A percentile compares a stretch with the other conserved stretches of the same genome.
phyloP scores from a whole-genome alignment of 2,888 invertebrate genomes.

The Entomobrya proxima region DNA sequence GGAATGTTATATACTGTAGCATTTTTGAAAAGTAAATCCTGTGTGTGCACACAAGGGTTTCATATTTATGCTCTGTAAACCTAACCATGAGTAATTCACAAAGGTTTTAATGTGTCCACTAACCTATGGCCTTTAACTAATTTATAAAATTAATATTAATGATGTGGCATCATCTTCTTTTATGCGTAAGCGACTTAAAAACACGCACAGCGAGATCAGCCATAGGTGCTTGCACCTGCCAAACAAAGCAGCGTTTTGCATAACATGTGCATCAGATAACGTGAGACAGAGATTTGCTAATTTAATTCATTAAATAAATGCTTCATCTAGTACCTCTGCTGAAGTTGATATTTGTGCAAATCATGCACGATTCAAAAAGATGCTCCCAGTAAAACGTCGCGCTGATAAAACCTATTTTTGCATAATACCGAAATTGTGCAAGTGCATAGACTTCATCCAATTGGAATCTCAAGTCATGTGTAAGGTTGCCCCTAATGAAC shows the following conservation, averaged over 20 bases:
- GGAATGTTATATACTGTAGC: too few species aligned
- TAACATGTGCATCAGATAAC: not conserved
- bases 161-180: slow-evolving; percentile 17
- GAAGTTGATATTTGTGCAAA: too few species aligned
- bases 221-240: not conserved
- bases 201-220: not conserved
- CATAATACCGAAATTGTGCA: not conserved
- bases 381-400: too few species aligned
- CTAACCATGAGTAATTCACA: slow-evolving; percentile 9
- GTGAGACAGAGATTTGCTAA: too few species aligned
- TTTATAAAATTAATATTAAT: slow-evolving; percentile 44
- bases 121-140: slow-evolving; percentile 48
- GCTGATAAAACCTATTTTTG: too few species aligned
- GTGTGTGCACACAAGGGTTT: too few species aligned
- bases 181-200: not conserved
- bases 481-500: slow-evolving; percentile 44
- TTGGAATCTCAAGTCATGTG: not conserved
- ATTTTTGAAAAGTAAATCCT: too few species aligned
- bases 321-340: too few species aligned
- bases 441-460: slow-evolving; percentile 2
- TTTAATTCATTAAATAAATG: too few species aligned
- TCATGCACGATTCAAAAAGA: too few species aligned
- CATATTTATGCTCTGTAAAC: too few species aligned
- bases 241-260: not conserved
- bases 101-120: slow-evolving; percentile 37